Base-by-base conservation (phyloP, 2,888 invertebrate genomes). In the Acanthosepion lycidas region DNA sequence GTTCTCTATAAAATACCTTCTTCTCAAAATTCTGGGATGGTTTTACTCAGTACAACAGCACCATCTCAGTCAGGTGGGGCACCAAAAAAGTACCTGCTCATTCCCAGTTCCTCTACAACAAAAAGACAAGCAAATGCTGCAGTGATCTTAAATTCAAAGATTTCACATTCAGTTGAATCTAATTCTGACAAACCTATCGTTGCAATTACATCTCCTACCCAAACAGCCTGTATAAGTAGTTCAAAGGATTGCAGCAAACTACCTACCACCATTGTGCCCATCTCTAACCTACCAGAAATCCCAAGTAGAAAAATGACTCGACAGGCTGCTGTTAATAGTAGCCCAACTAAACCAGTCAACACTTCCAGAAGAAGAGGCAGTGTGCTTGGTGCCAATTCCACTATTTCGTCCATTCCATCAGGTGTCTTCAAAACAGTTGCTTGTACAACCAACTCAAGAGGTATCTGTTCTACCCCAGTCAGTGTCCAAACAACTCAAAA, bases 1-100 rank as follows among this genome's bases (percentile, higher is more conserved):
- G n/a, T 93, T 93, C 53, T 93, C 28, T 93, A 93, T 93, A 42
- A 93, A n/a, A 48, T 93, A 53, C 49, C 93, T n/a, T 53, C 49
- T 93, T 53, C 49, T 18, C 49, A 92, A 92, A 48, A n/a, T n/a
- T 53, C 93, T 28, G 93, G 93, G 48, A 93, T 93, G 93, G 93
- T 93, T 93, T 28, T 93, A 51, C 26, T 93, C 18, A 93, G 51
- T 93, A 93, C 51, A 3, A 53, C 51, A 18, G 9, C 51, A 93
- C 93, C 49, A 93, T 53, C 51, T 18, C 93, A 93, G 48, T 23
- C 93, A n/a, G n/a, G 53, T 18, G 53, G 20, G 51, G 3, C 23
- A 51, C 93, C 51, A 5, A 93, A 93, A 93, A 49, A 93, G 23
- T 93, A 15, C 33, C 48, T 93, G 5, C 51, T 93, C 53, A 93